These are phyloP conservation scores for Brienomyrus brachyistius DNA, from an alignment of 2,113 vertebrate species.

Conservation along the genomic window DNA sequence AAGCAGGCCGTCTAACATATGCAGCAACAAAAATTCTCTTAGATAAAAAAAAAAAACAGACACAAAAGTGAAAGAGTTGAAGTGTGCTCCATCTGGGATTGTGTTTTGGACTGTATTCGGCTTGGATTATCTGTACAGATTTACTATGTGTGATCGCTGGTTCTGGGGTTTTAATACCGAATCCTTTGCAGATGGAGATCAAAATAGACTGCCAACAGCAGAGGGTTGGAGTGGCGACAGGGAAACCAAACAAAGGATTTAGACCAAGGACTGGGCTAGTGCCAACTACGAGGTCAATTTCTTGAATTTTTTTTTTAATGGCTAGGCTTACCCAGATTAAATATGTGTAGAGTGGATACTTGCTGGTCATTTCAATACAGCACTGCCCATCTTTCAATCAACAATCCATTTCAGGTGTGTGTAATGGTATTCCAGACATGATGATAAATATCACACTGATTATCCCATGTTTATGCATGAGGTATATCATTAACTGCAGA, in stretches of 20 bases:
- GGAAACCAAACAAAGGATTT: background rate
- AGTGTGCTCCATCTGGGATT: background rate
- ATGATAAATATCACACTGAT: slow-evolving; percentile 1
- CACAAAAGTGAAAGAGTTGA: background rate
- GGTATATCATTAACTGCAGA: background rate
- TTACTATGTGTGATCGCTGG: slow-evolving; percentile 11
- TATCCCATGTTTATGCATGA: slow-evolving; percentile 4
- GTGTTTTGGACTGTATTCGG: background rate
- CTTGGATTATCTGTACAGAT: slow-evolving; percentile 7
- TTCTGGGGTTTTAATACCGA: slow-evolving; percentile 6
- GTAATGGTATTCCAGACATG: background rate
- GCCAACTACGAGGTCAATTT: background rate
- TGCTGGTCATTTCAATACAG: background rate
- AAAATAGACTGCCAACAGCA: background rate
- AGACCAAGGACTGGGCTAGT: background rate
- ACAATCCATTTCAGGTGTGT: background rate
- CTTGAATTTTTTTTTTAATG: background rate
- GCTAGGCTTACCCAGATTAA: background rate
- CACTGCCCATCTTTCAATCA: background rate
- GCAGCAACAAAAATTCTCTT: background rate
- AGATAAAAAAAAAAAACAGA: background rate
- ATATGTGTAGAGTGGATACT: background rate
- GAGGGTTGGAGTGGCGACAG: background rate
- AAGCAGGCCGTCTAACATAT: background rate
- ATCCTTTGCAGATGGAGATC: slow-evolving; percentile 14